Evolutionary conservation across 2,888 invertebrate genomes (phyloP).

Genomic region (Corbicula japonica): DNA sequence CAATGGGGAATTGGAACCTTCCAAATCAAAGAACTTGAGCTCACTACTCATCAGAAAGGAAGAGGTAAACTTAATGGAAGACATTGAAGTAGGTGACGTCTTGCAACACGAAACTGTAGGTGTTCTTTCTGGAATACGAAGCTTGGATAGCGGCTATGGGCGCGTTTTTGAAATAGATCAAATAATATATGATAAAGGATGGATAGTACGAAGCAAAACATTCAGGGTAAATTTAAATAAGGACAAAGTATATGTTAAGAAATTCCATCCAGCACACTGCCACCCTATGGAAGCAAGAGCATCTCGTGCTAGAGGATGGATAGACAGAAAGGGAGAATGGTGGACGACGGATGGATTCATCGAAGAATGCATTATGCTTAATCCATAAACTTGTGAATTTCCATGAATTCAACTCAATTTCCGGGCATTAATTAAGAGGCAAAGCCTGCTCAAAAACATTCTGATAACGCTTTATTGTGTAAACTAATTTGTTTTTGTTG

Average conservation of each 20-base stretch:
- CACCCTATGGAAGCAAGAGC: conserved; percentile 1
- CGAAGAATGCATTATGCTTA: conserved; percentile 24
- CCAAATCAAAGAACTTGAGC: not conserved
- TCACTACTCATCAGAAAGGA: not conserved
- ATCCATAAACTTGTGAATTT: too few relatives aligned
- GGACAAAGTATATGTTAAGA: conserved; percentile 1
- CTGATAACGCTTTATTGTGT: too few relatives aligned
- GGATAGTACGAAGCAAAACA: not conserved
- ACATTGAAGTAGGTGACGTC: conserved; percentile 5
- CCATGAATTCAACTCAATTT: too few relatives aligned
- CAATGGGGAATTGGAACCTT: not conserved
- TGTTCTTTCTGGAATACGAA: not conserved
- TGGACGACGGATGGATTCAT: conserved; percentile 24
- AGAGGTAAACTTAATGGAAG: conserved; percentile 4
- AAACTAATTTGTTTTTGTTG: too few relatives aligned
- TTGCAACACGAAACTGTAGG: not conserved
- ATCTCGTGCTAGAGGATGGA: not conserved
- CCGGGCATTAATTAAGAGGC: too few relatives aligned
- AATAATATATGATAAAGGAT: not conserved
- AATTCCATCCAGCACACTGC: conserved; percentile 22
- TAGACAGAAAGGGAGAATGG: conserved; percentile 6
- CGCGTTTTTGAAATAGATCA: conserved; percentile 12
- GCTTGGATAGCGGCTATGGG: not conserved
- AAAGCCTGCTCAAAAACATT: too few relatives aligned
- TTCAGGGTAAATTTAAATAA: conserved; percentile 13